phyloP scores from a whole-genome alignment of 2,797 vertebrate genomes.

The Schizopygopsis malacanthus region DNA sequence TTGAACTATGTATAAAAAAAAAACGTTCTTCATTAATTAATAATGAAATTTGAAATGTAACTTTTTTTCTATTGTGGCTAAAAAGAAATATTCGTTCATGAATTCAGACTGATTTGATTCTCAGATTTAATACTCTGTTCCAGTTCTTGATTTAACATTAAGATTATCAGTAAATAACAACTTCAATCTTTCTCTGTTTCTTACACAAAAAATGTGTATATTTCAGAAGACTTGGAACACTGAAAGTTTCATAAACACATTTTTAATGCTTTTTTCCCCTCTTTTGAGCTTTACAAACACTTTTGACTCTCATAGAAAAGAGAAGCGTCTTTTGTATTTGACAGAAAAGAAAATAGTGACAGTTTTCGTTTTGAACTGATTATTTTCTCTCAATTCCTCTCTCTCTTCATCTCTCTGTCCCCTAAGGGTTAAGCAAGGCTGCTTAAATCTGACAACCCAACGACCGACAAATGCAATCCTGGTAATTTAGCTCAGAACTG shows the following conservation, averaged over 20 bases:
- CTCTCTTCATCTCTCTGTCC: background rate
- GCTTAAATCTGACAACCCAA: slow-evolving; percentile 22
- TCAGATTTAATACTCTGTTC: background rate
- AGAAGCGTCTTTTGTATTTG: background rate
- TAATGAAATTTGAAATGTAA: no score
- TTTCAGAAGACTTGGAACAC: background rate
- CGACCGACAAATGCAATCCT: slow-evolving; percentile 9
- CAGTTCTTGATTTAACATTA: background rate
- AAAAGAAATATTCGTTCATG: background rate
- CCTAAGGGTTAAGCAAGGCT: background rate
- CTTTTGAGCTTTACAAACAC: background rate
- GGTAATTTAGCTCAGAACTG: slow-evolving; percentile 21
- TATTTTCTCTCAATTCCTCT: background rate
- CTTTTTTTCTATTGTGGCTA: no score
- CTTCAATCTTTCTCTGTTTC: background rate
- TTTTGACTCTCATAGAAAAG: background rate
- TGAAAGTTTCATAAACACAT: no score
- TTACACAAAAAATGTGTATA: background rate
- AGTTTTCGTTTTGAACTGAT: background rate
- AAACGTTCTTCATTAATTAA: background rate
- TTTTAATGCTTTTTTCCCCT: background rate
- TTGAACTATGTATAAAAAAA: no score
- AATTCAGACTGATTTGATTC: background rate
- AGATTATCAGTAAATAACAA: background rate
- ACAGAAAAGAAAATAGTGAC: background rate